Base-by-base conservation (phyloP, 2,888 invertebrate genomes). In the Sinodicranocentrus sp. region DNA sequence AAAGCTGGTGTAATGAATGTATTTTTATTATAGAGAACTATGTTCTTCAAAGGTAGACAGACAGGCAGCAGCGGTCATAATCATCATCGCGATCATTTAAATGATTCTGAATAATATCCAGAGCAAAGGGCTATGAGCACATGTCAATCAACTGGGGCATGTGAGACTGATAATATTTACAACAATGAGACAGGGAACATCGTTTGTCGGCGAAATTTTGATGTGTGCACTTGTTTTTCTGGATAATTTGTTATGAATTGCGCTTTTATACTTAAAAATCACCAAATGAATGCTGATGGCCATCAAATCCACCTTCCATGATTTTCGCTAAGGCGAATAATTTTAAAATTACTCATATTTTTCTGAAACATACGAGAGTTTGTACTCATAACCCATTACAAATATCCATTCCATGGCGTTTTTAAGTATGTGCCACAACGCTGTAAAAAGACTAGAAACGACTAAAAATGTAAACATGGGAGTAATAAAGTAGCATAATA, bases 141-240 rank as follows among this genome's bases (percentile, higher is more conserved):
- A 48, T 70, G 78, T 78, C 78, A 78, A 78, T 78, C 78, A 68
- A 61, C 54, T n/a, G 5, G 48, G 26, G 6, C 13, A 59, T 15
- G 28, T 39, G 33, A 59, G 39, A 57, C 57, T 70, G 78, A 80
- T 80, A 67, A 25, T 52, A 28, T 52, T 23, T 25, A 25, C 10
- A 79, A 84, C 84, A 84, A 84, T 73, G 68, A 79, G 84, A 84
- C 84, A 84, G 28, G 39, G 26, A 78, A 86, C 84, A 84, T 84
- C 84, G 54, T 86, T 86, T 86, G 86, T 82, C 86, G 86, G 86
- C 67, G 26, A 84, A 83, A 61, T 67, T 52, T 65, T 33, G 33
- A 33, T 33, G 33, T 3, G 33, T 33, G 33, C 10, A 33, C 3
- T 33, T 33, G 3, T 33, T 33, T n/a, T n/a, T n/a, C n/a, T n/a